phyloP scores from a whole-genome alignment of 1,140 invertebrate genomes.

The Lysiphlebus fabarum region DNA sequence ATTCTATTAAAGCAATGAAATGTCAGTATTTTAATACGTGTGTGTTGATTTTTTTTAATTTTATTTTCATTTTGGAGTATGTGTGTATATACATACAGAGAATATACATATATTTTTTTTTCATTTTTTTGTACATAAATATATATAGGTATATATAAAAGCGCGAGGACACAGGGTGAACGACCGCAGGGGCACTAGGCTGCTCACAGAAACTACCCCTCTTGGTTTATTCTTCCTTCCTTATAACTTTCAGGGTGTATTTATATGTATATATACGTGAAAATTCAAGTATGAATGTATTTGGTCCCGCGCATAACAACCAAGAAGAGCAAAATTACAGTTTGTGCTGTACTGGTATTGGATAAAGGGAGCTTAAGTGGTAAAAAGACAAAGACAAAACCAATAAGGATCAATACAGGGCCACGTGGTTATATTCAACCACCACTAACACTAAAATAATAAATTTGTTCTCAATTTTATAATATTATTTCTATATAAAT shows the following conservation, averaged over 20 bases:
- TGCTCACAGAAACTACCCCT: slow-evolving; percentile 45
- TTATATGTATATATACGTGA: too few species aligned
- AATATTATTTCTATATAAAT: neutral
- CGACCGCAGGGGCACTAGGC: slow-evolving; percentile 56
- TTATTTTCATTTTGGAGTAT: neutral
- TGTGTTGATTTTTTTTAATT: too few species aligned
- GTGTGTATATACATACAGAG: slow-evolving; percentile 9
- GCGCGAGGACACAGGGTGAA: slow-evolving; percentile 41
- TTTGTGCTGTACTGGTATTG: slow-evolving; percentile 19
- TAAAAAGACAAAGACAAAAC: slow-evolving; percentile 8
- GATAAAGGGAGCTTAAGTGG: slow-evolving; percentile 18
- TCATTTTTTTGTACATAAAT: too few species aligned
- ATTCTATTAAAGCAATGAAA: too few species aligned
- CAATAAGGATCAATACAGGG: slow-evolving; percentile 9
- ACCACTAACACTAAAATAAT: neutral
- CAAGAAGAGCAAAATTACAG: slow-evolving; percentile 16
- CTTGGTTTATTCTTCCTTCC: neutral
- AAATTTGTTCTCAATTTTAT: too few species aligned
- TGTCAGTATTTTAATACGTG: too few species aligned
- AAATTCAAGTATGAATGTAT: too few species aligned
- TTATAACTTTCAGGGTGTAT: too few species aligned
- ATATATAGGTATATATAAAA: too few species aligned
- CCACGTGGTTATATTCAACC: slow-evolving; percentile 14
- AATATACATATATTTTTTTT: slow-evolving; percentile 24
- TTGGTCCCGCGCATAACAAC: too few species aligned